Base-by-base conservation (phyloP, 2,797 vertebrate genomes). In the Pelodytes ibericus region DNA sequence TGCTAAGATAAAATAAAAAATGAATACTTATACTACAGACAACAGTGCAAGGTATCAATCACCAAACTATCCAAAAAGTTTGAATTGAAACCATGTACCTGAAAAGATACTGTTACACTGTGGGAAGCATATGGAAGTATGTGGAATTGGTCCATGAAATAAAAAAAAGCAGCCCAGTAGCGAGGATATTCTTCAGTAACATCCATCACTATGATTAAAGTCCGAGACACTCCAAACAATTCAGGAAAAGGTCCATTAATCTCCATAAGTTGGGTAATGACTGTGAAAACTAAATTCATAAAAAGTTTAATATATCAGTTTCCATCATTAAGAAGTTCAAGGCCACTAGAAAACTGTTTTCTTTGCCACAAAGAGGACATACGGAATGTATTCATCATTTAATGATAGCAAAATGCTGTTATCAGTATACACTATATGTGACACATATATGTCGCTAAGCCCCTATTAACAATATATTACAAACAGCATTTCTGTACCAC, bases 191-290 rank as follows among this genome's bases (percentile, higher is more conserved):
- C 8, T 53, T 53, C 16, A 53, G 49, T 7, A 53, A 24, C 49
- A 53, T 53, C 49, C 49, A 53, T 53, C 49, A 53, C 49, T 20
- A 53, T 53, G 13, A 53, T 53, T 53, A 53, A 53, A 24, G 49
- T 53, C 49, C 20, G n/a, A 53, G 49, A 53, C 49, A 53, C 22
- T 53, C 49, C 49, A 53, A 53, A 53, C 49, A 53, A 24, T 53
- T 53, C 22, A 53, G 49, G 49, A 53, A 53, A 53, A 53, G 22
- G 49, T 22, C 49, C 49, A 53, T 53, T 53, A 53, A 53, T 53
- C 49, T 53, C 49, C 49, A 53, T 53, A 53, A 53, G 49, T 53
- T 53, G 49, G 49, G n/a, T 53, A 53, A 53, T 53, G 49, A 53
- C 49, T 53, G 49, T 53, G 49, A 53, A 53, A 53, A 24, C 49